phyloP scores from a whole-genome alignment of 30 jellyfish, hydroid and myxozoan species.

The Nemopilema nomurai region DNA sequence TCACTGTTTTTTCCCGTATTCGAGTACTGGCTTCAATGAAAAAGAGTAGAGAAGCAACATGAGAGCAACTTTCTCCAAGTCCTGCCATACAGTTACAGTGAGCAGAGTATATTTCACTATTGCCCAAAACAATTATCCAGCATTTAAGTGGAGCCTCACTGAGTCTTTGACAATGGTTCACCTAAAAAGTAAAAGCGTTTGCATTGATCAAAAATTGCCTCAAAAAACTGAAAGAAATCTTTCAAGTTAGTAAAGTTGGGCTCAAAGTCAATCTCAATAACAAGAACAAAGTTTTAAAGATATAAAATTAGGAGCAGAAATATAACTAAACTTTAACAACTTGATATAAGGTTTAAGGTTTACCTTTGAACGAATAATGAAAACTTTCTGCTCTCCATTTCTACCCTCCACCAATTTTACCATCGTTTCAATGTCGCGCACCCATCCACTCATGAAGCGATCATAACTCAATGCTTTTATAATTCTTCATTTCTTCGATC shows the following conservation, averaged over 20 bases:
- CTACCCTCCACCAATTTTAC: neutral
- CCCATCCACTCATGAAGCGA: neutral
- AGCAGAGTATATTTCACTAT: conserved; percentile 45
- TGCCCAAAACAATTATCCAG: conserved; percentile 46
- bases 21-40: conserved; percentile 31
- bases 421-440: neutral
- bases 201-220: neutral
- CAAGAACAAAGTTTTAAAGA: neutral
- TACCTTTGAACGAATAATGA: neutral
- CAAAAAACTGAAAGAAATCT: neutral
- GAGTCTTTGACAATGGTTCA: conserved; percentile 20
- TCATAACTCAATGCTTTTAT: neutral
- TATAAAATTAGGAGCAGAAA: neutral
- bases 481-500: neutral
- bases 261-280: neutral
- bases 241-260: neutral
- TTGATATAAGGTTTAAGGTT: neutral
- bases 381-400: neutral
- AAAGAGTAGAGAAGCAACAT: conserved; percentile 42
- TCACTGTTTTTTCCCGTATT: neutral
- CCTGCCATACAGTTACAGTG: conserved; percentile 68
- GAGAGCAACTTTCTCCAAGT: conserved; percentile 66
- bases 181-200: neutral
- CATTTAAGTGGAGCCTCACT: conserved; percentile 3
- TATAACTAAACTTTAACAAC: neutral